Evolutionary conservation across 1,140 invertebrate genomes (phyloP).

Genomic region (Macrotrachela quadricornifera): DNA sequence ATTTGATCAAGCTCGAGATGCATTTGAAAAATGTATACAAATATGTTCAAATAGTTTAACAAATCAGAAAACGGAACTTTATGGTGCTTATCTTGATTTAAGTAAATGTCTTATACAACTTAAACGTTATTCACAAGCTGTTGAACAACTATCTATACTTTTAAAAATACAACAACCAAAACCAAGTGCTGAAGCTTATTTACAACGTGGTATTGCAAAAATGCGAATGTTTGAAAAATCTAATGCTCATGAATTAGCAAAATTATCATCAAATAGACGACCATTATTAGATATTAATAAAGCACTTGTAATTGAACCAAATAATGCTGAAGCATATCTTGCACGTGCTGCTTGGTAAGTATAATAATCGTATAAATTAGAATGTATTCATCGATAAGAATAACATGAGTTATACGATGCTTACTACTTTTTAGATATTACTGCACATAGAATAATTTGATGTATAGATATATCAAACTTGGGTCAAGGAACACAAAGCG

Average conservation of each 20-base stretch:
- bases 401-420: too few relatives aligned
- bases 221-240: background rate
- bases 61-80: too few relatives aligned
- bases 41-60: too few relatives aligned
- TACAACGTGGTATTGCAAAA: constrained; percentile 17
- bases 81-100: too few relatives aligned
- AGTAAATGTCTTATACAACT: background rate
- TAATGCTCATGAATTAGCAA: constrained; percentile 16
- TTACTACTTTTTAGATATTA: too few relatives aligned
- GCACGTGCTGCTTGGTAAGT: constrained; percentile 27
- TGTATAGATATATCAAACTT: too few relatives aligned
- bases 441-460: too few relatives aligned
- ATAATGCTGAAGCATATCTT: constrained; percentile 26
- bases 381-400: constrained; percentile 12
- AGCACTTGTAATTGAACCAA: constrained; percentile 25
- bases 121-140: constrained; percentile 1
- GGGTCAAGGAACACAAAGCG: too few relatives aligned
- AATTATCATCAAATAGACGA: constrained; percentile 16
- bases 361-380: constrained; percentile 11
- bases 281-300: constrained; percentile 25
- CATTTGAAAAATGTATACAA: constrained; percentile 18
- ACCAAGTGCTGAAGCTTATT: constrained; percentile 16
- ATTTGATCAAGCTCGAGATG: constrained; percentile 20
- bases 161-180: background rate
- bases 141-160: background rate